A percentile compares a stretch with the other conserved stretches of the same genome.
These are phyloP conservation scores for Eupithecia centaureata DNA, from an alignment of 2,888 invertebrate genomes.

Conservation along the genomic window DNA sequence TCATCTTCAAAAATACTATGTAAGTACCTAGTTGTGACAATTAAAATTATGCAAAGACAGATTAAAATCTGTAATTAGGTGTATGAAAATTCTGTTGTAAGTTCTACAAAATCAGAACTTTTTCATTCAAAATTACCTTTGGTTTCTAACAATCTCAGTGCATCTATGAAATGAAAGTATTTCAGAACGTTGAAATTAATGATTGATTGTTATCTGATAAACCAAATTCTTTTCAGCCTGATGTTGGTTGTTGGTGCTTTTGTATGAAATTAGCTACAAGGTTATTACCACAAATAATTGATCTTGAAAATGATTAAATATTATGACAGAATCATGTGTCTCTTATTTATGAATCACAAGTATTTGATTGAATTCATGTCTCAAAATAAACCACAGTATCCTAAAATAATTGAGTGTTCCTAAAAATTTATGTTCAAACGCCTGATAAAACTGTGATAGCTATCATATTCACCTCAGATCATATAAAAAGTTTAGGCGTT, in stretches of 20 bases:
- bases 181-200: too few relatives aligned
- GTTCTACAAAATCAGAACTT: too few relatives aligned
- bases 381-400: not conserved
- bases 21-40: too few relatives aligned
- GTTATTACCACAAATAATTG: not conserved
- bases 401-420: too few relatives aligned
- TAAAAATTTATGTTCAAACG: not conserved
- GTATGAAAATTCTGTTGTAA: too few relatives aligned
- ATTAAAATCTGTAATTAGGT: too few relatives aligned
- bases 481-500: slow-evolving; percentile 1
- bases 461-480: not conserved
- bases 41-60: not conserved
- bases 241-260: not conserved
- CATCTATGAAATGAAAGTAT: too few relatives aligned
- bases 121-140: too few relatives aligned
- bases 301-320: not conserved
- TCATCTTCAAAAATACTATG: too few relatives aligned
- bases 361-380: not conserved
- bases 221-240: too few relatives aligned
- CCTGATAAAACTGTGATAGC: slow-evolving; percentile 13
- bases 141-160: too few relatives aligned
- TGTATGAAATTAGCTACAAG: not conserved
- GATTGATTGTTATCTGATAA: too few relatives aligned
- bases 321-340: not conserved
- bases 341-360: not conserved